These are phyloP conservation scores for Conomelus anceps DNA, from an alignment of 2,888 invertebrate genomes.

Conservation along the genomic window DNA sequence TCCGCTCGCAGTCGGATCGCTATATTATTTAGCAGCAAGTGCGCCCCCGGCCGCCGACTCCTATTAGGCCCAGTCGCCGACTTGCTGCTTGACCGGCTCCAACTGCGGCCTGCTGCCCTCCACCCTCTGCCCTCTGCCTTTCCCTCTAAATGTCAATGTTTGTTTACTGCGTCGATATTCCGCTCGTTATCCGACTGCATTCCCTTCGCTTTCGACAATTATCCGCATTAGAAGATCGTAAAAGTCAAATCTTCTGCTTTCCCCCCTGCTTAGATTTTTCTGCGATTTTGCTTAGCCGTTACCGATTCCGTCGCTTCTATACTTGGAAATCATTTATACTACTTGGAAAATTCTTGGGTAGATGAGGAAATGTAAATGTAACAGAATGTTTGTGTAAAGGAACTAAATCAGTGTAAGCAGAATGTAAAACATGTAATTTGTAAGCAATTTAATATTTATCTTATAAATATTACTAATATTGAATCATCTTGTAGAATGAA, in stretches of 20 bases:
- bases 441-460: too few relatives aligned
- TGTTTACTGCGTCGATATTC: background rate
- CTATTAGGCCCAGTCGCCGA: too few relatives aligned
- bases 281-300: background rate
- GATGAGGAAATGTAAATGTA: background rate
- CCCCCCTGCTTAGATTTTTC: background rate
- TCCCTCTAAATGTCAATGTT: background rate
- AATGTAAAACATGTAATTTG: too few relatives aligned
- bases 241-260: background rate
- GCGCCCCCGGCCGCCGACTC: background rate
- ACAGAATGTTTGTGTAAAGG: background rate
- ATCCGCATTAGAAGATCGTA: background rate
- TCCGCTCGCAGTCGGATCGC: background rate
- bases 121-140: background rate
- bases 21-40: background rate
- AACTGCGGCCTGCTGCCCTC: too few relatives aligned
- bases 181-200: background rate
- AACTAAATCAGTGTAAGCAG: too few relatives aligned
- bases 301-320: background rate
- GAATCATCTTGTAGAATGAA: too few relatives aligned
- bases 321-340: too few relatives aligned
- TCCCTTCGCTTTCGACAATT: background rate
- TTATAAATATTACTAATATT: too few relatives aligned
- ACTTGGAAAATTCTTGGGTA: background rate
- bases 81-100: too few relatives aligned